Evolutionary conservation across 1,140 invertebrate species (phyloP), one percentile per base, ranked within the genome.

Genomic region (Oryctes rhinoceros): DNA sequence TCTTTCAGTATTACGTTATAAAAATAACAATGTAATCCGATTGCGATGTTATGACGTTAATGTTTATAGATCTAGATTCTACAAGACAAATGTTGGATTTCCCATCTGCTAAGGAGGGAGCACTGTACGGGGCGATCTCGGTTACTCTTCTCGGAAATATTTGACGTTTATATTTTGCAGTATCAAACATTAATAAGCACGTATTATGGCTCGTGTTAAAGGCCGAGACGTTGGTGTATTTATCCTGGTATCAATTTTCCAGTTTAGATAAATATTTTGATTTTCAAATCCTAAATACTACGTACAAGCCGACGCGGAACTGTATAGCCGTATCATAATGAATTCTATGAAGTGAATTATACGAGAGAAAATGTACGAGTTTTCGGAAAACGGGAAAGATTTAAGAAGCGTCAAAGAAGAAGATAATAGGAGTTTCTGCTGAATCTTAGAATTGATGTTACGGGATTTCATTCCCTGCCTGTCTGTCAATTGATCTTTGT

Each of bases 161-260:
- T 13, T 53, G 49, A 53, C 49, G 49, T 53, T 53, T 53, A n/a
- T 53, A n/a, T 53, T 53, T 53, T n/a, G 49, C 49, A 53, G 49
- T n/a, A 53, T 53, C 11, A 53, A 44, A 44, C 39, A 44, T 13
- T 53, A 53, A 53, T 53, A 53, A 53, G n/a, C n/a, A n/a, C 11
- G n/a, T 53, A 53, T 53, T 53, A 53, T 53, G 49, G 49, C 49
- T 15, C 1, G 49, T 53, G n/a, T 53, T n/a, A 13, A 53, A 53
- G n/a, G 49, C 13, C n/a, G 49, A 53, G 49, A 53, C 49, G 39
- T n/a, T 53, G 49, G 49, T 53, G 13, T 53, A 53, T 53, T 53
- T 53, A 53, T 53, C n/a, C 49, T 53, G n/a, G 49, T 53, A 53
- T 53, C 49, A n/a, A 53, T 53, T 53, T 53, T 53, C 49, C 1